Conservation (phyloP, 2,888 invertebrate genomes). For the Sclerodermus sp. region DNA sequence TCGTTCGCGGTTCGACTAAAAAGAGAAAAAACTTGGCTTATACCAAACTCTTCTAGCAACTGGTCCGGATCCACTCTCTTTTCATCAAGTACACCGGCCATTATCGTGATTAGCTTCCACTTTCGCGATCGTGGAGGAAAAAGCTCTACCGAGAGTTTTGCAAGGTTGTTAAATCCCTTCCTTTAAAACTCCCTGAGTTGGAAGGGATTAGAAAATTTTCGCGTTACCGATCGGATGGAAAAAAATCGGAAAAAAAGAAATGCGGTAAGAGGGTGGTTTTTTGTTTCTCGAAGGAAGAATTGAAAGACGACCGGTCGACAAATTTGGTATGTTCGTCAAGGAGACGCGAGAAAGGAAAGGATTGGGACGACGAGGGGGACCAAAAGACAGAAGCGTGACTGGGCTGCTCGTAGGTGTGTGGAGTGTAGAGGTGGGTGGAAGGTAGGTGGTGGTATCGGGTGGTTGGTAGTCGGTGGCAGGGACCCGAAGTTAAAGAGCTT, state of each 20-base stretch:
- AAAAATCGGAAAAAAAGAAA: too few relatives aligned
- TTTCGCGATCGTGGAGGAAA: not conserved
- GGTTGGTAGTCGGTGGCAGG: constrained; percentile 47
- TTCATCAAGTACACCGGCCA: not conserved
- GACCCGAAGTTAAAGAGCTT: constrained; percentile 54
- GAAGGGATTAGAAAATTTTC: too few relatives aligned
- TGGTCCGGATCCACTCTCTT: constrained; percentile 1
- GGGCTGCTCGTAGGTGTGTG: not conserved
- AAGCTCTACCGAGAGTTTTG: too few relatives aligned
- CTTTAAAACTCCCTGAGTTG: too few relatives aligned
- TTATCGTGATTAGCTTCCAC: constrained; percentile 14
- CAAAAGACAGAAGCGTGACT: not conserved
- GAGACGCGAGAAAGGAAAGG: not conserved
- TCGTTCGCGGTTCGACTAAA: not conserved
- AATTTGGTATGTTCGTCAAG: not conserved
- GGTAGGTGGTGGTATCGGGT: constrained; percentile 33
- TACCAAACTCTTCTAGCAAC: constrained; percentile 7
- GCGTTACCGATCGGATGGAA: not conserved
- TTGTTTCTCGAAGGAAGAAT: too few relatives aligned
- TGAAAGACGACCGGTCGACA: not conserved
- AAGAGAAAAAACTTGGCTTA: too few relatives aligned
- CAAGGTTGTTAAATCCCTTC: too few relatives aligned
- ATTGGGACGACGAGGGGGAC: not conserved
- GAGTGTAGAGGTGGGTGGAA: constrained; percentile 16
- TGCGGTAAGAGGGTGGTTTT: too few relatives aligned